phyloP scores from a whole-genome alignment of 1,140 invertebrate genomes.

The Dicyema japonicum region DNA sequence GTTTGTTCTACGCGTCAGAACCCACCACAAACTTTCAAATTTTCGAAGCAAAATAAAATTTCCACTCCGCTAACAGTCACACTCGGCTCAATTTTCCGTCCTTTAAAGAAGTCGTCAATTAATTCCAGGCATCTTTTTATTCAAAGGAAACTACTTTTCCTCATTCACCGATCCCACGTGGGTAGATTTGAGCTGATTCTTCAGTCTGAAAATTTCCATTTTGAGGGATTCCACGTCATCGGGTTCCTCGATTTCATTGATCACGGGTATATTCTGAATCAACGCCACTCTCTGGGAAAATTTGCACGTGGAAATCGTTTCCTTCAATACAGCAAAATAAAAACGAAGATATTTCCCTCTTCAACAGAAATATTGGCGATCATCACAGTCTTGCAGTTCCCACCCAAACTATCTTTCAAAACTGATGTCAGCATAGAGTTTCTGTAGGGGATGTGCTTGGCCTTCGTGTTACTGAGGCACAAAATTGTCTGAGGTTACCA shows the following conservation, averaged over 20 bases:
- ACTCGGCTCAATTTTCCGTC: neutral
- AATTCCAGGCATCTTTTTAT: neutral
- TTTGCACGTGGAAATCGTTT: conserved; percentile 31
- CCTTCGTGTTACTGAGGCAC: conserved; percentile 26
- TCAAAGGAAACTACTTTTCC: too few species aligned
- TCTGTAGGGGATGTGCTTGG: conserved; percentile 29
- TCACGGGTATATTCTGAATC: conserved; percentile 26
- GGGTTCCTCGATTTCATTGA: conserved; percentile 26
- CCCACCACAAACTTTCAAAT: neutral
- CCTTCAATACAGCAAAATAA: conserved; percentile 7
- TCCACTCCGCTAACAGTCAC: neutral
- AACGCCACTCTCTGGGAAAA: conserved; percentile 32
- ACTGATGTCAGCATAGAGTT: conserved; percentile 32
- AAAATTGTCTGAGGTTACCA: conserved; percentile 24
- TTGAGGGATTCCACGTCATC: conserved; percentile 15
- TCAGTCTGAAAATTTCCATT: conserved; percentile 11
- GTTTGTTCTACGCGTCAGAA: neutral
- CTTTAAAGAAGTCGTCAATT: neutral
- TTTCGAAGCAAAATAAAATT: neutral
- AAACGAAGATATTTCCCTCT: conserved; percentile 22
- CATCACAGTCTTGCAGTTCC: conserved; percentile 33
- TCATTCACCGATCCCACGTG: too few species aligned
- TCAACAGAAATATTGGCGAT: conserved; percentile 28
- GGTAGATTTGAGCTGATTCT: conserved; percentile 2
- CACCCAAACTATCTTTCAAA: conserved; percentile 29